Conservation (phyloP, 2,888 invertebrate genomes). For the Saturnia japonica region DNA sequence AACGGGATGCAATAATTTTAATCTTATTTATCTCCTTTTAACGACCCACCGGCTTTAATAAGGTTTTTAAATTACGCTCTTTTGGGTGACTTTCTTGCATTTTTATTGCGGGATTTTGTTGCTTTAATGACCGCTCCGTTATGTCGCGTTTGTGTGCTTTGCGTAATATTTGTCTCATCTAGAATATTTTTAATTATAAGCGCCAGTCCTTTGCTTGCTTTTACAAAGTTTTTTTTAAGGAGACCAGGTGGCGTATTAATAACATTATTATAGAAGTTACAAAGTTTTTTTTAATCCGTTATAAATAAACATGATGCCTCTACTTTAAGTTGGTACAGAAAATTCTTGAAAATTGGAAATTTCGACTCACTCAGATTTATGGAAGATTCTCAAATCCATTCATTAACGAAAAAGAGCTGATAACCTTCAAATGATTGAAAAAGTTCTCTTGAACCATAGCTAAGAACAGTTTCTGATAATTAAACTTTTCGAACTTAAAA, state of each 20-base stretch:
- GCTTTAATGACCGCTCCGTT: background rate
- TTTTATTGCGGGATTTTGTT: constrained; percentile 14
- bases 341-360: no score
- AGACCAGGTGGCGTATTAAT: background rate
- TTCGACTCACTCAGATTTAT: no score
- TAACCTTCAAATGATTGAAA: no score
- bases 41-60: constrained; percentile 29
- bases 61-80: constrained; percentile 18
- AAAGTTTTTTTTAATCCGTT: no score
- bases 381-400: no score
- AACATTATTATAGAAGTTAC: no score
- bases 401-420: no score
- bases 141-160: background rate
- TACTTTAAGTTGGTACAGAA: no score
- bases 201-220: background rate
- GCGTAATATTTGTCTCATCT: background rate
- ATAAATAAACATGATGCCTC: no score
- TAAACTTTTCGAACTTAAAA: no score
- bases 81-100: constrained; percentile 16
- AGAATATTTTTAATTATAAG: background rate
- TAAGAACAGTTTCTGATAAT: no score
- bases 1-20: constrained; percentile 40
- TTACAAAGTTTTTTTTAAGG: background rate
- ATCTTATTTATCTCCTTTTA: constrained; percentile 41
- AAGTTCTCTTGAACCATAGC: no score